Evolutionary conservation across 2,888 invertebrate genomes (phyloP).

Genomic region (Lasioglossum calceatum): DNA sequence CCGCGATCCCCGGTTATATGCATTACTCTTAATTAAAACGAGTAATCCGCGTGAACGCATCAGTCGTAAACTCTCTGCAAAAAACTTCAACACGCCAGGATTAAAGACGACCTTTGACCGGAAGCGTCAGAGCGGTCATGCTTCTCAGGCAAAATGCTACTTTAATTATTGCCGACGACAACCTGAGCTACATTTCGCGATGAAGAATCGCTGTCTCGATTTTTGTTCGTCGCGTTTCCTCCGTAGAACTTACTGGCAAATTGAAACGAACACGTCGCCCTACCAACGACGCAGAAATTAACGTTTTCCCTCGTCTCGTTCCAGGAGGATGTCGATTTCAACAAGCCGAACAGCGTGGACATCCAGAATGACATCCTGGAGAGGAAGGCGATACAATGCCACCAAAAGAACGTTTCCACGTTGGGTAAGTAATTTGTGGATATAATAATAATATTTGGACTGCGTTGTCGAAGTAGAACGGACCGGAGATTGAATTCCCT

Average conservation of each 20-base stretch:
- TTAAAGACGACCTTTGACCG: background rate
- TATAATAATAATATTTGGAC: background rate
- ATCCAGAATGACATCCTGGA: constrained; percentile 76
- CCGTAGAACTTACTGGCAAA: no score
- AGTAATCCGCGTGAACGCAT: background rate
- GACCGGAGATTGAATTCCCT: background rate
- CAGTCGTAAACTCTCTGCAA: background rate
- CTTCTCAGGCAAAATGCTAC: background rate
- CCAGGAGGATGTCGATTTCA: constrained; percentile 76
- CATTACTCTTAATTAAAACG: background rate
- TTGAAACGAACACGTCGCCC: background rate
- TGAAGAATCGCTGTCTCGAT: background rate
- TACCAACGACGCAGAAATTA: background rate
- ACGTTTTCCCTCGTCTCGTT: constrained; percentile 38
- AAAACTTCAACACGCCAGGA: background rate
- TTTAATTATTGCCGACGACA: background rate
- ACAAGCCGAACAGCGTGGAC: constrained; percentile 69
- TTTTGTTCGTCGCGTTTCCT: background rate
- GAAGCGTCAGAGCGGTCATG: background rate
- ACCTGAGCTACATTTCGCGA: background rate
- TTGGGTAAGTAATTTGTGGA: constrained; percentile 32
- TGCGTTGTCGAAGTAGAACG: background rate
- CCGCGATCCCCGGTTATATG: background rate
- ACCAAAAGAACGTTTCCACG: constrained; percentile 66
- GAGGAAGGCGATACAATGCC: constrained; percentile 72